A percentile compares a stretch with the other conserved stretches of the same genome.
phyloP scores from a whole-genome alignment of 1,140 invertebrate species.

The Trichogramma pretiosum region DNA sequence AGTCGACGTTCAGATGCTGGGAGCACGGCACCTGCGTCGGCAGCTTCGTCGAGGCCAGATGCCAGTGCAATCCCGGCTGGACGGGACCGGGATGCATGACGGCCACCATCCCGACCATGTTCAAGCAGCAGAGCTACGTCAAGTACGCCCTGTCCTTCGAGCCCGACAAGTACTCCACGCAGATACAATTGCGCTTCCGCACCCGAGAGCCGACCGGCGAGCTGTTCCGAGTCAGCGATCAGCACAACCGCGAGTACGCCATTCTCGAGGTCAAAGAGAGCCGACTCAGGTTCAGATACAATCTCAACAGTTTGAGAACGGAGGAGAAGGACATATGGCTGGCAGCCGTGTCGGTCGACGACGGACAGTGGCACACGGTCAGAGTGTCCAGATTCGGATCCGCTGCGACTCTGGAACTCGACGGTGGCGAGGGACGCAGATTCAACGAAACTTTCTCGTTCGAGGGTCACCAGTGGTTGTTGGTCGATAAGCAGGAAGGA shows the following conservation, averaged over 20 bases:
- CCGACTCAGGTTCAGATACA: slow-evolving; percentile 82
- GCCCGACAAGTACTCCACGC: slow-evolving; percentile 82
- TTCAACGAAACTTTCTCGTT: slow-evolving; percentile 92
- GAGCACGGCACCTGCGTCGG: slow-evolving; percentile 91
- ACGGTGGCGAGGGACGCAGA: slow-evolving; percentile 88
- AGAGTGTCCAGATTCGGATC: slow-evolving; percentile 83
- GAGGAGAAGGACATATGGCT: slow-evolving; percentile 87
- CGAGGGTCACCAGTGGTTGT: slow-evolving; percentile 81
- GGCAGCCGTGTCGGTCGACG: slow-evolving; percentile 79
- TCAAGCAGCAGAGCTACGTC: slow-evolving; percentile 86
- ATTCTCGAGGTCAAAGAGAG: slow-evolving; percentile 90
- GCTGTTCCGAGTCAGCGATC: slow-evolving; percentile 84
- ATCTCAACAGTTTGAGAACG: slow-evolving; percentile 80
- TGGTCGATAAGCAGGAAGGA: slow-evolving; percentile 89
- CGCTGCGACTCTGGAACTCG: slow-evolving; percentile 85
- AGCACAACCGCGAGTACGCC: slow-evolving; percentile 90
- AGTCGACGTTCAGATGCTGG: slow-evolving; percentile 73
- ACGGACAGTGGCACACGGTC: slow-evolving; percentile 96
- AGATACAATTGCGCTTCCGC: slow-evolving; percentile 84
- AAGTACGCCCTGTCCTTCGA: slow-evolving; percentile 93
- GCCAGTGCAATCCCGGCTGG: slow-evolving; percentile 87
- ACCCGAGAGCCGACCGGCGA: slow-evolving; percentile 88
- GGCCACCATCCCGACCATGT: slow-evolving; percentile 77
- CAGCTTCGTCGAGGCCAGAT: slow-evolving; percentile 76
- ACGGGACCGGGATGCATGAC: slow-evolving; percentile 78